Evolutionary conservation across 2,113 vertebrate species (phyloP).

Genomic region (Barbus barbus): DNA sequence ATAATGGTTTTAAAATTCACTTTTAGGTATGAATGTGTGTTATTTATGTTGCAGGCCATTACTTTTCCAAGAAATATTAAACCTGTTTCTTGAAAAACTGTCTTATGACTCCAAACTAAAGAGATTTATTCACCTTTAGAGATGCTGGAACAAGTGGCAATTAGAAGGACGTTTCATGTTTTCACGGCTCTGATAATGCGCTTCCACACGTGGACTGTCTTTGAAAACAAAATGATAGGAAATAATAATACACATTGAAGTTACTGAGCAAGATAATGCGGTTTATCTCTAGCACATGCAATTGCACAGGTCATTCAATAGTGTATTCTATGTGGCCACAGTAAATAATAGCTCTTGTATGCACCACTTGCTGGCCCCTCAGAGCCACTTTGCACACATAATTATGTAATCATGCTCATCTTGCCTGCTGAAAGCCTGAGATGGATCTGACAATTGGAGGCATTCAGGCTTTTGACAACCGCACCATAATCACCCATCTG

Average conservation of each 20-base stretch:
- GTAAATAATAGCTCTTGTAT: slow-evolving; percentile 44
- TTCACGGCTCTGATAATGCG: background rate
- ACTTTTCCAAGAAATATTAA: background rate
- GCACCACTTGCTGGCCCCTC: slow-evolving; percentile 29
- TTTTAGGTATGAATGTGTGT: background rate
- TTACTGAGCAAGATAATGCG: background rate
- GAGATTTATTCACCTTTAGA: background rate
- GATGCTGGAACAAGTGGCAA: background rate
- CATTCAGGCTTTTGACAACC: slow-evolving; percentile 43
- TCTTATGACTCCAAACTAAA: no score
- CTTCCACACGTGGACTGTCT: background rate
- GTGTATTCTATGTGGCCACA: slow-evolving; percentile 28
- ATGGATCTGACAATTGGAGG: slow-evolving; percentile 45
- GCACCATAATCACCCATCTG: slow-evolving; percentile 30
- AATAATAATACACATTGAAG: slow-evolving; percentile 13
- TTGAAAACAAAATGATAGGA: slow-evolving; percentile 1
- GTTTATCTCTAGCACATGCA: slow-evolving; percentile 25
- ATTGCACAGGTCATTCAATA: slow-evolving; percentile 14
- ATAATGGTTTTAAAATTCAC: no score
- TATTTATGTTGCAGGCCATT: background rate
- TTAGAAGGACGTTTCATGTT: background rate
- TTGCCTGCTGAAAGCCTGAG: slow-evolving; percentile 34
- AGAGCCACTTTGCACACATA: slow-evolving; percentile 37
- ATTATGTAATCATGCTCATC: slow-evolving; percentile 50
- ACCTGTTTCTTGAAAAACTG: background rate